These are phyloP conservation scores for Pycnonotus jocosus DNA, from an alignment of 2,113 vertebrate species.

Conservation along the genomic window DNA sequence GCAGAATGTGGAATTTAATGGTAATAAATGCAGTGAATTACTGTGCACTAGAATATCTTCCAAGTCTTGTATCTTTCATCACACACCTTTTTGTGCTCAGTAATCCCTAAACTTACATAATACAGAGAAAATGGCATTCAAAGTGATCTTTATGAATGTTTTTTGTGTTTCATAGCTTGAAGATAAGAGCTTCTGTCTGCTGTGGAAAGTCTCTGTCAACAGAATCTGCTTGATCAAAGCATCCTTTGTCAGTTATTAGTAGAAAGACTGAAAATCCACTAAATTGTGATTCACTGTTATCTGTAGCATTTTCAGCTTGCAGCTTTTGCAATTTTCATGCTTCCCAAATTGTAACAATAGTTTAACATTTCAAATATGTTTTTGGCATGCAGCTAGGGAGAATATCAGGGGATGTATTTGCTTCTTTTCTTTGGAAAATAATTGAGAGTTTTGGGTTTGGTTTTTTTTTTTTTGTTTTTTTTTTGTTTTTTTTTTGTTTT, in stretches of 20 bases:
- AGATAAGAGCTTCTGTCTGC: conserved; percentile 70
- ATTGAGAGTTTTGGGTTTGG: neutral
- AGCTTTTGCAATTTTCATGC: conserved; percentile 67
- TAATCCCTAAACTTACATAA: conserved; percentile 68
- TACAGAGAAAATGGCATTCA: conserved; percentile 64
- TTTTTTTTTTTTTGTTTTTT: neutral
- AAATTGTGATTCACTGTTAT: conserved; percentile 63
- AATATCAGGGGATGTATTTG: neutral
- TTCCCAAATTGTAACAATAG: conserved; percentile 65
- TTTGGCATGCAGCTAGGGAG: neutral
- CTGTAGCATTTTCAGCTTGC: conserved; percentile 60
- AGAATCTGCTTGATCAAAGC: conserved; percentile 73
- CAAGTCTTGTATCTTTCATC: conserved; percentile 56
- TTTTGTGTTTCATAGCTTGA: conserved; percentile 69
- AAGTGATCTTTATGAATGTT: conserved; percentile 62
- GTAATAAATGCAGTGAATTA: conserved; percentile 40
- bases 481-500: neutral
- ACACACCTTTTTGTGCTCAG: conserved; percentile 58
- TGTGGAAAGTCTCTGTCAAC: conserved; percentile 63
- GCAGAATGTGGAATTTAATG: conserved; percentile 45
- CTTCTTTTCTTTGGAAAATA: conserved; percentile 13
- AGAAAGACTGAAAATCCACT: conserved; percentile 62
- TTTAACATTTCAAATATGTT: conserved; percentile 57
- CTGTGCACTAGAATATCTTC: neutral
- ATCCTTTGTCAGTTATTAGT: conserved; percentile 68